Percentiles rank a stretch among this genome's conserved stretches.
phyloP scores from a whole-genome alignment of 1,140 invertebrate species.

The Phymastichus coffea region DNA sequence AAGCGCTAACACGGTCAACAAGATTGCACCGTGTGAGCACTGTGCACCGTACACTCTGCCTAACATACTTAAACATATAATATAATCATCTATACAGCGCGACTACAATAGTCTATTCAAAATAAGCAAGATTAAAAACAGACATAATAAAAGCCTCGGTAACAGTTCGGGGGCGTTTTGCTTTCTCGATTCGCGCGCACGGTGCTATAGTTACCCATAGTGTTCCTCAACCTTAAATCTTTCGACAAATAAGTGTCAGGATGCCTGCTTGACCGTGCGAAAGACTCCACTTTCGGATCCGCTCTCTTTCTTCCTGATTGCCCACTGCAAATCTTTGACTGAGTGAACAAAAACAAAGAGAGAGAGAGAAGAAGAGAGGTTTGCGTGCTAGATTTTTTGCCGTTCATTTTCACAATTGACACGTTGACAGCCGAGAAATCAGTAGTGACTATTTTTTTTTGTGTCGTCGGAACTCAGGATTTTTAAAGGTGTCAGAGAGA shows the following conservation, averaged over 20 bases:
- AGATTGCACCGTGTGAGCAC: no score
- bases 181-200: no score
- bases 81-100: not conserved
- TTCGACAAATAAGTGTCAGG: not conserved
- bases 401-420: no score
- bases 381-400: no score
- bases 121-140: not conserved
- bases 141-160: not conserved
- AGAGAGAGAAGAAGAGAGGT: not conserved
- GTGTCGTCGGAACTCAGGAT: no score
- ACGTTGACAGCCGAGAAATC: constrained; percentile 10
- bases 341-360: not conserved
- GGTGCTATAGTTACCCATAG: no score
- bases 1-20: no score
- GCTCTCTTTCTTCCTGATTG: no score
- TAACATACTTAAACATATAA: not conserved
- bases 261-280: not conserved
- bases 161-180: constrained; percentile 12
- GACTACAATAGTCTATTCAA: not conserved
- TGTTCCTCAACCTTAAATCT: no score
- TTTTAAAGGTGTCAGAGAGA: no score
- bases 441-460: no score
- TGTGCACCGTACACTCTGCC: not conserved
- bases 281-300: not conserved
- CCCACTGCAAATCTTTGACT: not conserved